Evolutionary conservation across 1,140 invertebrate genomes (phyloP).

Genomic region (Pomacea maculata): DNA sequence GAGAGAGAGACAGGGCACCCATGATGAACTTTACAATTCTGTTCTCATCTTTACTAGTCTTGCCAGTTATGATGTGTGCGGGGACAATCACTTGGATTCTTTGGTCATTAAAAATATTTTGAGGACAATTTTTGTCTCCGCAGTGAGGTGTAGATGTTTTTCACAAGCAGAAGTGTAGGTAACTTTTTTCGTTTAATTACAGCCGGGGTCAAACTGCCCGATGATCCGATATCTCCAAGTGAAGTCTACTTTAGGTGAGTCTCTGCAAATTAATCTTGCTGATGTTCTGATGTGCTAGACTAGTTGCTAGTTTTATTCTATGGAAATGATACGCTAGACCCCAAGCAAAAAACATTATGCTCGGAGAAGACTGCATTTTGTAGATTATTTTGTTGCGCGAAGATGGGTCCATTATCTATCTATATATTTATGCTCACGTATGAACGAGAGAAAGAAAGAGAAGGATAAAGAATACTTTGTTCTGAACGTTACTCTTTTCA

Average conservation of each 20-base stretch:
- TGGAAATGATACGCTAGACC: no score
- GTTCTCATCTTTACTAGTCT: not conserved
- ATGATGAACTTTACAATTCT: not conserved
- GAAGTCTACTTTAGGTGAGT: slow-evolving; percentile 17
- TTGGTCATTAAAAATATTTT: no score
- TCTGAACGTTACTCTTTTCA: not conserved
- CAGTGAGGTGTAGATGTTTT: not conserved
- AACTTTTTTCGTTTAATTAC: not conserved
- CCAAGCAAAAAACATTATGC: no score
- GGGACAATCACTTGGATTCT: no score
- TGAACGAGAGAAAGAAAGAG: not conserved
- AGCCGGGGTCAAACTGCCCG: not conserved
- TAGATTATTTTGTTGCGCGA: not conserved
- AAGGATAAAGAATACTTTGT: not conserved
- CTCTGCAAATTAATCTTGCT: not conserved
- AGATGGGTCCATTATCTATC: not conserved
- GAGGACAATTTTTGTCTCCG: not conserved
- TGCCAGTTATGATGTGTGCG: no score
- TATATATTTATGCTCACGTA: not conserved
- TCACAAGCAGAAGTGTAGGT: not conserved
- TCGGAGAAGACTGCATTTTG: no score
- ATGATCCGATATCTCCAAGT: not conserved
- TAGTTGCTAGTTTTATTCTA: no score
- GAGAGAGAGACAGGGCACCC: not conserved
- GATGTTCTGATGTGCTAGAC: not conserved